Conservation (phyloP, 1,140 invertebrate genomes). For the Phymastichus coffea region DNA sequence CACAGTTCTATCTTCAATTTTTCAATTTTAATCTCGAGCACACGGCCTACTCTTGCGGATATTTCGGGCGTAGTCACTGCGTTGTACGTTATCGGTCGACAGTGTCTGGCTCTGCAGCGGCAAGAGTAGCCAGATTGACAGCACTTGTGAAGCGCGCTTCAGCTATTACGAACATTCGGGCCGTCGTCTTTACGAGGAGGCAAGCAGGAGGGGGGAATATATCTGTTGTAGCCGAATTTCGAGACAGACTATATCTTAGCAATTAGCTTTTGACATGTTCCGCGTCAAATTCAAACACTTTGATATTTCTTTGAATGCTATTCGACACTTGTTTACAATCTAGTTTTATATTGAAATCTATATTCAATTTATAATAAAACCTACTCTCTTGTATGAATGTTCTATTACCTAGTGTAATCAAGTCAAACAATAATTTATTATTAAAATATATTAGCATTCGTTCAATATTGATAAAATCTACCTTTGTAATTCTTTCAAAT, state of each 20-base stretch:
- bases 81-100: constrained; percentile 28
- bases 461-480: no score
- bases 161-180: not conserved
- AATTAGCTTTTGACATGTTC: constrained; percentile 18
- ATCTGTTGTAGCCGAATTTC: not conserved
- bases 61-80: constrained; percentile 20
- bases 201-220: not conserved
- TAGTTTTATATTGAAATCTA: no score
- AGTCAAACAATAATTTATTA: no score
- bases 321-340: no score
- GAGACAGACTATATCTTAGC: constrained; percentile 8
- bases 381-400: no score
- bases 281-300: constrained; percentile 16
- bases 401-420: no score
- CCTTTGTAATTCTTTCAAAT: no score
- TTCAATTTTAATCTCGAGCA: no score
- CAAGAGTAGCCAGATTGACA: no score
- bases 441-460: no score
- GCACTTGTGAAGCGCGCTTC: constrained; percentile 36
- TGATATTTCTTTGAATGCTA: constrained; percentile 19
- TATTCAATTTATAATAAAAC: no score
- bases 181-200: not conserved
- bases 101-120: no score
- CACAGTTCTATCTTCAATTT: constrained; percentile 13
- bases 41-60: not conserved